Conservation (phyloP, 1,140 invertebrate genomes). For the Formica selysi region DNA sequence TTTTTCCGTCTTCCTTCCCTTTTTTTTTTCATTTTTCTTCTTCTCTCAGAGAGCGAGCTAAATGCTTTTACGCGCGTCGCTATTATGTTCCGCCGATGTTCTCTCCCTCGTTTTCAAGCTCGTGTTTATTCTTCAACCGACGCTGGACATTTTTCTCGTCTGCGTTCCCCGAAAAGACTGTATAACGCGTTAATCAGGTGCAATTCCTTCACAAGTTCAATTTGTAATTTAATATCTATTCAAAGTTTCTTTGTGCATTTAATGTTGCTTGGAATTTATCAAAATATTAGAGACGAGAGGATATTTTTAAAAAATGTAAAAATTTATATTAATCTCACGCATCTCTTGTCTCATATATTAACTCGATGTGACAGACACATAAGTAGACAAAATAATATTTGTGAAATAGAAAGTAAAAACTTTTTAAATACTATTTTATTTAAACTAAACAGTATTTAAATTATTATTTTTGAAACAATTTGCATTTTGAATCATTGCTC, state of each 20-base stretch:
- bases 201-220: constrained; percentile 20
- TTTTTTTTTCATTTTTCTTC: constrained; percentile 8
- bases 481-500: no score
- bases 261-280: background rate
- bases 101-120: constrained; percentile 45
- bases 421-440: no score
- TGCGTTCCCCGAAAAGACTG: background rate
- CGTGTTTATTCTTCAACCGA: constrained; percentile 60
- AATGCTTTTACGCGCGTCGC: constrained; percentile 75
- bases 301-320: background rate
- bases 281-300: background rate
- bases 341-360: no score
- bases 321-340: no score
- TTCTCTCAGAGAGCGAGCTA: constrained; percentile 48
- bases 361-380: no score
- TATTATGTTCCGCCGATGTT: constrained; percentile 67
- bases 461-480: no score
- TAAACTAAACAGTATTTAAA: no score
- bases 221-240: constrained; percentile 16
- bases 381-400: no score
- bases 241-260: background rate
- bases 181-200: constrained; percentile 37
- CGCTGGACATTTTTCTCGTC: constrained; percentile 10
- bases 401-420: no score
- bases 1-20: background rate